These are phyloP conservation scores for Brenthis hecate DNA, from an alignment of 2,888 invertebrate genomes.

Conservation along the genomic window DNA sequence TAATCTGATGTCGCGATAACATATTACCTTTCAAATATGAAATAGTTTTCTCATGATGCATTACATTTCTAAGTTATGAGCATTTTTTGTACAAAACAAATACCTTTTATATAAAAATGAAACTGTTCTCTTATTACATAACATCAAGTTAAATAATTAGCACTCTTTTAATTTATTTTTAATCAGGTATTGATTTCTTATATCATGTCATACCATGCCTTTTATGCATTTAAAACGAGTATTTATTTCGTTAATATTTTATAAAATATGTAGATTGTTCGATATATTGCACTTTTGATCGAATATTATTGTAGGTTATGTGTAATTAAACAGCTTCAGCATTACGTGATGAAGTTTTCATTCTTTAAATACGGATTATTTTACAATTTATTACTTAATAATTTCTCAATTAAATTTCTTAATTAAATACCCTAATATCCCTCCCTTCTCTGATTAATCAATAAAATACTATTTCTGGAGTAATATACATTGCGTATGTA, in stretches of 20 bases:
- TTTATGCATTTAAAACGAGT: not conserved
- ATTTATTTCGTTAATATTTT: not conserved
- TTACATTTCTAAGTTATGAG: slow-evolving; percentile 34
- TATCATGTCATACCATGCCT: no score
- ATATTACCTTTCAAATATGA: slow-evolving; percentile 50
- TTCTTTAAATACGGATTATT: not conserved
- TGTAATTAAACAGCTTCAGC: not conserved
- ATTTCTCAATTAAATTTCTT: no score
- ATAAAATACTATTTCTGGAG: no score
- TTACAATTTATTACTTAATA: no score
- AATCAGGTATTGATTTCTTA: no score
- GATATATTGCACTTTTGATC: not conserved
- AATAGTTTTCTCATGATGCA: slow-evolving; percentile 59
- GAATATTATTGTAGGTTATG: not conserved
- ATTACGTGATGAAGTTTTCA: slow-evolving; percentile 1
- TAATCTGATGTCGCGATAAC: slow-evolving; percentile 67
- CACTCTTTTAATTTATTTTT: no score
- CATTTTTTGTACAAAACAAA: slow-evolving; percentile 5
- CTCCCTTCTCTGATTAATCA: no score
- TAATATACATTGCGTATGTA: no score
- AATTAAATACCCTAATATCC: no score
- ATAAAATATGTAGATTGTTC: not conserved
- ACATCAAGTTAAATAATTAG: not conserved
- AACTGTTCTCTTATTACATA: no score
- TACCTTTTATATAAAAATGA: no score